Evolutionary conservation across 2,888 invertebrate genomes (phyloP).

Genomic region (Heliconius aoede): DNA sequence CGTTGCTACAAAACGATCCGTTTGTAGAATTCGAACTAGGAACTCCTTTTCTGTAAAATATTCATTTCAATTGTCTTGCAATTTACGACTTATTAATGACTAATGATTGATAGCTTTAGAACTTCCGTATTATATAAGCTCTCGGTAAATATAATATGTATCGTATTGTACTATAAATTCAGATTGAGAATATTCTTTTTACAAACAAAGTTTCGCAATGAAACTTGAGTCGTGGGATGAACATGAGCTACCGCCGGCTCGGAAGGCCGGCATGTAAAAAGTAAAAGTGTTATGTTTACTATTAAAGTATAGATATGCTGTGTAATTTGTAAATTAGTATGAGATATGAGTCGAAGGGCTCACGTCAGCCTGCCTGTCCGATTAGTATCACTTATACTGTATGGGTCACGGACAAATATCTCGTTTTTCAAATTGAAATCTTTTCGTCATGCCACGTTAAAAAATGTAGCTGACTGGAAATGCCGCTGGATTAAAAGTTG

Average conservation of each 20-base stretch:
- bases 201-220: too few relatives aligned
- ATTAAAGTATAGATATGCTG: not conserved
- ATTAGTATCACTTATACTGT: slow-evolving; percentile 80
- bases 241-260: not conserved
- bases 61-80: slow-evolving; percentile 33
- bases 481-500: slow-evolving; percentile 71
- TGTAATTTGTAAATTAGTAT: slow-evolving; percentile 49
- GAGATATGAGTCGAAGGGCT: slow-evolving; percentile 53
- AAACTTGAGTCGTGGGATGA: too few relatives aligned
- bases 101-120: slow-evolving; percentile 14
- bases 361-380: slow-evolving; percentile 80
- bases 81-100: slow-evolving; percentile 28
- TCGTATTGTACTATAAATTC: too few relatives aligned
- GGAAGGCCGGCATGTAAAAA: not conserved
- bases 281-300: not conserved
- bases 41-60: slow-evolving; percentile 39
- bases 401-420: slow-evolving; percentile 74
- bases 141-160: not conserved
- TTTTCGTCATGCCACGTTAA: slow-evolving; percentile 78
- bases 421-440: slow-evolving; percentile 76
- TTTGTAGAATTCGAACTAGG: slow-evolving; percentile 43
- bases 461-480: slow-evolving; percentile 72
- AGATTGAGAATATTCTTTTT: too few relatives aligned
- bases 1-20: slow-evolving; percentile 43
- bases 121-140: not conserved